Base-by-base conservation (phyloP, 2,113 vertebrate genomes). In the Monopterus albus region DNA sequence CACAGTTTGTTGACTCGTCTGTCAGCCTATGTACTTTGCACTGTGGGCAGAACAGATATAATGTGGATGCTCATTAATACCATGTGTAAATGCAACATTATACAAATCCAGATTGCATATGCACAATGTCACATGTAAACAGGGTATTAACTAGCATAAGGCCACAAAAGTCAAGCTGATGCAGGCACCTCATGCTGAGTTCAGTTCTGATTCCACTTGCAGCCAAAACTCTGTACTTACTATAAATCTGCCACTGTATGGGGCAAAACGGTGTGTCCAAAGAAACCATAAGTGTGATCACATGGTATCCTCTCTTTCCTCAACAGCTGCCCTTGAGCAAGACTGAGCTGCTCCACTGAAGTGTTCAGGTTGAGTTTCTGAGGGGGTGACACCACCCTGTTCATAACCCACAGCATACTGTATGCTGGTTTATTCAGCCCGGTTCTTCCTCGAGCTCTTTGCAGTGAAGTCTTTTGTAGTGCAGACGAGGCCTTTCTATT, bases 401-500 rank as follows among this genome's bases (percentile, higher is more conserved):
- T 36, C 66, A 47, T 58, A 42, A 58, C 8, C 20, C 45, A 18
- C 40, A 28, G 67, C 45, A 38, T 21, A 42, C 29, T 56, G 46
- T 21, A 36, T 56, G 39, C 67, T 60, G 70, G 62, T 75, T 78
- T 58, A 61, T 75, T 71, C 75, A 25, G 29, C 51, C 10, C 20
- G 20, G 15, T 62, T 68, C 43, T 18, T 78, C 63, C 51, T 60
- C 1, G 8, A 53, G 58, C 61, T 65, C 61, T 75, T 43, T 31
- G 62, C 71, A 35, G 59, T 45, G 26, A 47, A 25, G 20, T 40
- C 71, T 79, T 79, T 55, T 84, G 84, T 83, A 80, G 75, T 81
- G 75, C 18, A 78, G 75, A 78, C 29, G 26, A 79, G 67, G 52
- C 26, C 72, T 67, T 39, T 57, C 45, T 58, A 40, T 52, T 80